Base-by-base conservation (phyloP, 2,797 vertebrate species). In the Hippoglossus hippoglossus region DNA sequence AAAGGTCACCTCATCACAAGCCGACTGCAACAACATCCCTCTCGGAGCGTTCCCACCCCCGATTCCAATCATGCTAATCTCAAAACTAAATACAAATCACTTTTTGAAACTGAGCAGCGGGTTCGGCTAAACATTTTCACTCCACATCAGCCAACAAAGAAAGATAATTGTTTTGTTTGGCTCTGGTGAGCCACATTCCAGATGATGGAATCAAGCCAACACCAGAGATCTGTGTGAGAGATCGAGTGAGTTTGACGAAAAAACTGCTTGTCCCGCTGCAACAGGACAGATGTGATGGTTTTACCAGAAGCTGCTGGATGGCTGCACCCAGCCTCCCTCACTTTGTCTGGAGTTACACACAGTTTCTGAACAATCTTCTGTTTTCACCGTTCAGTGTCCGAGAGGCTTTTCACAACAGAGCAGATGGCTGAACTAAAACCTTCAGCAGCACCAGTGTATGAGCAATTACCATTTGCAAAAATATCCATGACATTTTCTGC, bases 101-200 rank as follows among this genome's bases (percentile, higher is more conserved):
- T 16, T 39, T 70, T 69, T 55, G 39, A 85, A 80, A 71, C 64
- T 19, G 70, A 68, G 55, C 62, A 19, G 51, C 5, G 16, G 58
- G 69, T 62, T 77, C 34, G 56, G 44, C 76, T 70, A 65, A 89
- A 89, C 71, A 87, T 88, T 82, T 75, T 49, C 28, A 13, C 74
- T 66, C 65, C 47, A 11, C 19, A n/a, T 31, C 26, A 41, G 57
- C 60, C 65, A 24, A 39, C 61, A 75, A 71, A 76, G 66, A 64
- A 36, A 56, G 57, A 64, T 63, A 63, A 77, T 61, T 87, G 80
- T 91, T 91, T 80, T 66, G 66, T 84, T 82, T 91, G 88, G 87
- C 87, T 64, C 5, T 0, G 16, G 3, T 2, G 21, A 62, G 75
- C 9, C 50, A 68, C 79, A 90, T 91, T 88, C 91, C 87, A 81